phyloP scores from a whole-genome alignment of 2,113 vertebrate genomes.

The Phaethon lepturus region DNA sequence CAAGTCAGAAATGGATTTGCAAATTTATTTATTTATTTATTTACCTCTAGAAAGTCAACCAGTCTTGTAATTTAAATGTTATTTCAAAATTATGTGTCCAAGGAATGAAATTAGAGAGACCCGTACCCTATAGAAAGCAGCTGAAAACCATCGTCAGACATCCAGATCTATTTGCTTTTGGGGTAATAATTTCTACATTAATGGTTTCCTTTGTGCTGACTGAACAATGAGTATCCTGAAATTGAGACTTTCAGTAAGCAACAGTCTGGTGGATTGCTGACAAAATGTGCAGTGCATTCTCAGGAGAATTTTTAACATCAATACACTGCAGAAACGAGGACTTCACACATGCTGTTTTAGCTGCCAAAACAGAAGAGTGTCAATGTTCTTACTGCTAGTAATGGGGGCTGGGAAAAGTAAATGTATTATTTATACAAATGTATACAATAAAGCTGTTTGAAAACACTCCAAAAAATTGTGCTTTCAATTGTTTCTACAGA shows the following conservation, averaged over 20 bases:
- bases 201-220: background rate
- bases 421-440: constrained; percentile 7
- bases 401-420: background rate
- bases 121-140: background rate
- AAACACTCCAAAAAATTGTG: background rate
- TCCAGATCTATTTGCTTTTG: background rate
- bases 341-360: constrained; percentile 3
- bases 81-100: background rate
- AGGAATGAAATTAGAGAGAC: background rate
- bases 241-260: background rate
- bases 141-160: background rate
- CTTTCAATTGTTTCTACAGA: background rate
- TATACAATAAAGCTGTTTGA: background rate
- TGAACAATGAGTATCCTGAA: background rate
- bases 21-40: background rate
- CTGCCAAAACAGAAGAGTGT: constrained; percentile 23
- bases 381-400: background rate
- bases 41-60: background rate
- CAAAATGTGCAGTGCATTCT: background rate
- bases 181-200: background rate
- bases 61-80: background rate
- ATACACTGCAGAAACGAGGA: background rate
- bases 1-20: background rate
- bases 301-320: constrained; percentile 24
- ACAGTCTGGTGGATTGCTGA: background rate